phyloP scores from a whole-genome alignment of 2,888 invertebrate species.

The Plemyria rubiginata region DNA sequence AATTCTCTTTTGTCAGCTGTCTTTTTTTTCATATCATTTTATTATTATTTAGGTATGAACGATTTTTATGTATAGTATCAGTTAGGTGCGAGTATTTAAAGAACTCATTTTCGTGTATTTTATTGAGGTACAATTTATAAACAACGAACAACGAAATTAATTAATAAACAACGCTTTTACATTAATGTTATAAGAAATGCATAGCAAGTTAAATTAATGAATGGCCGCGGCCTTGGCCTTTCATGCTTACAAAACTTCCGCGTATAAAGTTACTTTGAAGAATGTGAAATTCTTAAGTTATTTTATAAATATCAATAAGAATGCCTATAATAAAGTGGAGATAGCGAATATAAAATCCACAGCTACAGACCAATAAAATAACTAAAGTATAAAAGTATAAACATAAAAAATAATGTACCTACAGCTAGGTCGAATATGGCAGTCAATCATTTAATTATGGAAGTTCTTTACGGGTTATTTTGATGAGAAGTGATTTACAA shows the following conservation, averaged over 20 bases:
- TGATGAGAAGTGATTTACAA: background rate
- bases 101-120: no score
- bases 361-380: background rate
- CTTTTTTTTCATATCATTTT: no score
- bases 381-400: background rate
- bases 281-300: conserved; percentile 16
- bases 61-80: no score
- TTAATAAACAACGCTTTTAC: background rate
- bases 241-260: conserved; percentile 27
- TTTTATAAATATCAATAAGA: conserved; percentile 12
- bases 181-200: background rate
- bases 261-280: conserved; percentile 4
- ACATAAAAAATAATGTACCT: background rate
- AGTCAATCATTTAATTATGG: background rate
- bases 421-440: background rate
- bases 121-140: background rate
- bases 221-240: conserved; percentile 32
- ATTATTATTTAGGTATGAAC: no score
- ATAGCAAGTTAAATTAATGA: conserved; percentile 26
- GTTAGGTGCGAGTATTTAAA: no score
- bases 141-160: no score
- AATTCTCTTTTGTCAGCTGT: no score
- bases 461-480: background rate
- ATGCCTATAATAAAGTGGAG: conserved; percentile 5
- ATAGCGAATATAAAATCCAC: background rate